These are phyloP conservation scores for Pomatostomus ruficeps DNA, from an alignment of 2,113 vertebrate species.

Conservation along the genomic window DNA sequence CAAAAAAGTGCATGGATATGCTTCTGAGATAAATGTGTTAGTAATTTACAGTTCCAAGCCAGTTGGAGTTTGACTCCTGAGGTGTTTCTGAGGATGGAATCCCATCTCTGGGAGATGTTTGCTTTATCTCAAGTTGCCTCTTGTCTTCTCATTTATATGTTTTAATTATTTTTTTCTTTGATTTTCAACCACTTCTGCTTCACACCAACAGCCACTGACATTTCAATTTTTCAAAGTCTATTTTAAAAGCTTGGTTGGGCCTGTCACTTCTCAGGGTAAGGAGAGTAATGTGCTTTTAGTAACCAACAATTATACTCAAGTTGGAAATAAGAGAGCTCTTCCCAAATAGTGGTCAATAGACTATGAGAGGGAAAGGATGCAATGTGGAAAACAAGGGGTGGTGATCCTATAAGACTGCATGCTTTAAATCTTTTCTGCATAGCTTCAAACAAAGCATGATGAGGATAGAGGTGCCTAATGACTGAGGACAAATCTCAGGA, in stretches of 20 bases:
- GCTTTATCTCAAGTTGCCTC: slow-evolving; percentile 55
- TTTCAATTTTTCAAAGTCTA: slow-evolving; percentile 31
- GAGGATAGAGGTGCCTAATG: background rate
- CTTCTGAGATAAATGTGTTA: slow-evolving; percentile 61
- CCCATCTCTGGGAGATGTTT: slow-evolving; percentile 16
- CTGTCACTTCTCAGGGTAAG: background rate
- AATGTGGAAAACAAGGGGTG: background rate
- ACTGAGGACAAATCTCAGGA: background rate
- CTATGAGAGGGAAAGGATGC: background rate
- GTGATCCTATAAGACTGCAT: background rate
- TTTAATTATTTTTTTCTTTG: background rate
- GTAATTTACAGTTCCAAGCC: slow-evolving; percentile 55
- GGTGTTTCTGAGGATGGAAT: slow-evolving; percentile 39
- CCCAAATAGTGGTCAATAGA: background rate
- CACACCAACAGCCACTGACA: background rate
- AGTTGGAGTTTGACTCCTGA: slow-evolving; percentile 19
- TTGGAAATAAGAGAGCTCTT: background rate
- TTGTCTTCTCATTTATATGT: slow-evolving; percentile 43
- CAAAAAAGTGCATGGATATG: slow-evolving; percentile 6
- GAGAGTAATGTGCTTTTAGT: background rate
- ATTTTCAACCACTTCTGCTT: background rate
- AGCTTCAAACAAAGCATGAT: background rate
- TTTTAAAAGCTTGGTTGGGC: background rate
- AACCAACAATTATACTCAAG: background rate
- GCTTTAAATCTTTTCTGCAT: background rate